Base-by-base conservation (phyloP, 1,140 invertebrate genomes). In the Fopius arisanus region DNA sequence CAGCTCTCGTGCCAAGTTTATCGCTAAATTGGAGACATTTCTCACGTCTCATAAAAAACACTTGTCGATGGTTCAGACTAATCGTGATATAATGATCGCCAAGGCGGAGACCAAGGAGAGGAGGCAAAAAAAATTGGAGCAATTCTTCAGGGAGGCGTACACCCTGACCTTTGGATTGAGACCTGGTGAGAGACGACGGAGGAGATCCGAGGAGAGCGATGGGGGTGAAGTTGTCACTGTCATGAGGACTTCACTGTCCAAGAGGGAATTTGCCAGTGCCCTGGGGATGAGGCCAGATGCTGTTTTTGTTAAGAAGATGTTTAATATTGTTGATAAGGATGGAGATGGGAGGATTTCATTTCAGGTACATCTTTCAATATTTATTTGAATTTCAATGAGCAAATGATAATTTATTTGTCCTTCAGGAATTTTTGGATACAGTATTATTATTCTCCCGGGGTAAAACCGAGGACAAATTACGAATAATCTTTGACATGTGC, bases 401-500 rank as follows among this genome's bases (percentile, higher is more conserved):
- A 43, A 43, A 33, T 33, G 31, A 9, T 29, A 2, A 37, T 37
- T n/a, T 23, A 28, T 23, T 68, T 4, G 33, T 48, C 63, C 83
- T 84, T 16, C 78, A 94, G 91, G 97, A 99, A 89, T 99, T 99
- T 85, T 88, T 99, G 19, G 96, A 98, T 80, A 98, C 97, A 0
- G 96, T 99, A 1, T 94, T 98, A 0, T 88, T 98, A 2, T 96
- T 96, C 80, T 94, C 95, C 2, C 89, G 94, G 59, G 97, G 97
- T 0, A 95, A 96, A 79, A 97, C 96, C 3, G 97, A 99, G 79
- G 97, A 99, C 79, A 99, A 99, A 84, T 87, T 99, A 12, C 90
- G 97, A 14, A 97, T 99, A 28, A 96, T 99, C 72, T 99, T 99
- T 82, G 96, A 98, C 81, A 99, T 99, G 98, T 99, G 98, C 83